Evolutionary conservation across 2,888 invertebrate species (phyloP), one percentile per base, ranked within the genome.

Genomic region (Sclerodermus sp.): DNA sequence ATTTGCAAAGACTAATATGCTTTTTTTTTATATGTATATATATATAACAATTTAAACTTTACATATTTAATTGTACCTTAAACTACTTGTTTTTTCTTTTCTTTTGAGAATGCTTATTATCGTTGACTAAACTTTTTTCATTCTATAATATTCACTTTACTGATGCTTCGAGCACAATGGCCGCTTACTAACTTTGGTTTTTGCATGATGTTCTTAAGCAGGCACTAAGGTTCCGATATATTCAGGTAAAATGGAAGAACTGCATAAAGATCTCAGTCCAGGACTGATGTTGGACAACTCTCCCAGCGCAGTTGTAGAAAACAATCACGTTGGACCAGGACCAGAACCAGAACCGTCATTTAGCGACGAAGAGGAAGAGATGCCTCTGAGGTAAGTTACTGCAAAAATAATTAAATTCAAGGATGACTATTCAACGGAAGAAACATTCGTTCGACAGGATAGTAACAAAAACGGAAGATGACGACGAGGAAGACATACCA

Each of bases 351-450:
- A 92, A 67, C 87, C 91, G 10, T 86, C 86, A 29, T 93, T 93
- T 76, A 93, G 92, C 63, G 93, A 93, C 68, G 92, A 91, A 64
- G 93, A 93, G 68, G 91, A 92, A 51, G 88, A 88, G 30, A 68
- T 79, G 45, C 73, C 78, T n/a, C 53, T 70, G 15, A 72, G 72
- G 76, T 75, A 60, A 12, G 52, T 55, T 23, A 23, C 8, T 23
- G 8, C 18, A 18, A 34, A 4, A 34, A 12, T 34, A n/a, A 34
- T 34, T 34, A 3, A 8, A 34, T 34, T 34, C 10, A 13, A 34
- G 4, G 14, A 39, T 14, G n/a, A 40, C 14, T 17, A 30, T 18
- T 6, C 10, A 43, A 9, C 2, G 1, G 14, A n/a, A 17, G 18
- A 1, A 10, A 8, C 13, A 45, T 38, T n/a, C 34, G 13, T 12